Evolutionary conservation across 2,113 vertebrate genomes (phyloP).

Genomic region (Indicator maculatus): DNA sequence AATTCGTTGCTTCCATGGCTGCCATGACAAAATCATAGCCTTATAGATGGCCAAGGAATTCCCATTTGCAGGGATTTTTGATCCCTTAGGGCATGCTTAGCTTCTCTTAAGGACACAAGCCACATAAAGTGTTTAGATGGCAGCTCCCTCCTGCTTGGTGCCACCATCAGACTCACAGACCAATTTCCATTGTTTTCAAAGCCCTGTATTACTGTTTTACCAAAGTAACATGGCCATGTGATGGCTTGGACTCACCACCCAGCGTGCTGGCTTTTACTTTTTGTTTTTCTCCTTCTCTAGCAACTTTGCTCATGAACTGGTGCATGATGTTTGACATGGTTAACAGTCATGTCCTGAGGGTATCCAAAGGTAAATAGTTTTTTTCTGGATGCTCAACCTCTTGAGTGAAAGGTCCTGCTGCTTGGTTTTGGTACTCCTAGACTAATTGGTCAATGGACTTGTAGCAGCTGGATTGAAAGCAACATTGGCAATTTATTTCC

Average conservation of each 20-base stretch:
- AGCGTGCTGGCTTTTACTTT: not conserved
- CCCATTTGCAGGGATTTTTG: slow-evolving; percentile 48
- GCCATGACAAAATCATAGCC: slow-evolving; percentile 27
- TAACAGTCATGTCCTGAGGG: not conserved
- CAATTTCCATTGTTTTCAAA: not conserved
- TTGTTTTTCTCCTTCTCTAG: not conserved
- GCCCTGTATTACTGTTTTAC: not conserved
- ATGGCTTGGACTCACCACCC: not conserved
- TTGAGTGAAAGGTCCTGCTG: not conserved
- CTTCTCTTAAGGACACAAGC: slow-evolving; percentile 24
- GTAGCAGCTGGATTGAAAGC: not conserved
- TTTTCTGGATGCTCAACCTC: not conserved
- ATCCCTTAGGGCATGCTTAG: not conserved
- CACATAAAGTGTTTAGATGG: not conserved
- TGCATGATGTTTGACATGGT: not conserved
- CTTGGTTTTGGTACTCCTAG: not conserved
- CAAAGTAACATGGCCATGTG: not conserved
- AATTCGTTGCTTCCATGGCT: slow-evolving; percentile 11
- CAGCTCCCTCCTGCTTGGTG: not conserved
- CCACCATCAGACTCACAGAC: not conserved
- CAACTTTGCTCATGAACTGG: not conserved
- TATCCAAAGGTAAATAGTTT: not conserved
- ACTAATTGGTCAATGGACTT: not conserved
- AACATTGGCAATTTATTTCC: not conserved
- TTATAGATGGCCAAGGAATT: slow-evolving; percentile 28